Evolutionary conservation across 2,888 invertebrate species (phyloP).

Genomic region (Philhelius pedissequus): DNA sequence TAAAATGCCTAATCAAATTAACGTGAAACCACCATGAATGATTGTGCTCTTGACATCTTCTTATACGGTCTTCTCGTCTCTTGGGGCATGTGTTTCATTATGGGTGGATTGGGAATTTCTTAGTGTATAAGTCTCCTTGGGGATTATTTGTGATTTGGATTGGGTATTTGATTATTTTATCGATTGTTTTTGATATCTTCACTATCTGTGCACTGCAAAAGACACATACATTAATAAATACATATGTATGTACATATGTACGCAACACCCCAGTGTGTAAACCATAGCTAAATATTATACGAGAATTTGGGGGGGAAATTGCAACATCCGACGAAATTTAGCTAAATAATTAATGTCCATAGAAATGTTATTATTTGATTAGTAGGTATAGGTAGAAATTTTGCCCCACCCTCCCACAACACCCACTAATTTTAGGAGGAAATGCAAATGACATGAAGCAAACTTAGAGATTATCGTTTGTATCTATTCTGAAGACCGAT

Average conservation of each 20-base stretch:
- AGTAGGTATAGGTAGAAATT: background rate
- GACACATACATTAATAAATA: background rate
- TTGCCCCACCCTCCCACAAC: background rate
- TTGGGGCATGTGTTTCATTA: background rate
- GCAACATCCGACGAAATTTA: slow-evolving; percentile 53
- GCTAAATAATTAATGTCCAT: slow-evolving; percentile 57
- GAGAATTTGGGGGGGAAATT: slow-evolving; percentile 22
- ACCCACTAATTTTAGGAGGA: slow-evolving; percentile 2
- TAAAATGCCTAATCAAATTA: slow-evolving; percentile 63
- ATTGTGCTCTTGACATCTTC: slow-evolving; percentile 17
- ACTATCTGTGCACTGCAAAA: slow-evolving; percentile 4
- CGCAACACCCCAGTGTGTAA: background rate
- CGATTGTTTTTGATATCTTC: slow-evolving; percentile 46
- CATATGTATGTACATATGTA: background rate
- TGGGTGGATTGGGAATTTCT: background rate
- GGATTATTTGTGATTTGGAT: slow-evolving; percentile 9
- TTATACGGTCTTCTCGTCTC: background rate
- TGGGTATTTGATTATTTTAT: slow-evolving; percentile 53
- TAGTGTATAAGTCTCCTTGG: background rate
- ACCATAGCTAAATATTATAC: background rate
- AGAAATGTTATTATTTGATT: slow-evolving; percentile 65
- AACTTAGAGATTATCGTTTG: slow-evolving; percentile 16
- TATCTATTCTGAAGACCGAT: background rate
- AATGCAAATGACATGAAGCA: slow-evolving; percentile 46
- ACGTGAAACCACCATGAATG: slow-evolving; percentile 34